phyloP scores from a whole-genome alignment of 2,888 invertebrate species.

The Fissipunctia ypsillon region DNA sequence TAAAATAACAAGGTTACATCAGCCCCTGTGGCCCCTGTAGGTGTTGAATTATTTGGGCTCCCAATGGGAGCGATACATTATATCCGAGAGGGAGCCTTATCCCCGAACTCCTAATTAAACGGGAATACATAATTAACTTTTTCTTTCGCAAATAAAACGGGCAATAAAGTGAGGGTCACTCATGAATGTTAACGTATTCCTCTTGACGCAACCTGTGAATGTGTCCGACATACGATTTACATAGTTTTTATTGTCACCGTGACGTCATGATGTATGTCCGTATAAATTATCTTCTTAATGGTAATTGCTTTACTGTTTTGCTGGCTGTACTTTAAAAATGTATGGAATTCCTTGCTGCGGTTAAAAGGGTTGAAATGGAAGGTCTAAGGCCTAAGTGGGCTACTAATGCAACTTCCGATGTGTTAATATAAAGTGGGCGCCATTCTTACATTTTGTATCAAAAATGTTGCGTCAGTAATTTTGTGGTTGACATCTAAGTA shows the following conservation, averaged over 20 bases:
- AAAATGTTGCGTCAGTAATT: conserved; percentile 1
- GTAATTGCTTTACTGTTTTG: conserved; percentile 32
- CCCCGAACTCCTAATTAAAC: conserved; percentile 62
- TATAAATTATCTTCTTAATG: conserved; percentile 31
- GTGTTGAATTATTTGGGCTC: conserved; percentile 59
- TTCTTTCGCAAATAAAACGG: conserved; percentile 54
- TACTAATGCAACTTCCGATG: conserved; percentile 39
- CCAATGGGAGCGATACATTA: conserved; percentile 59
- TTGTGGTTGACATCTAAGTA: background rate
- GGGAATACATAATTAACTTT: conserved; percentile 65
- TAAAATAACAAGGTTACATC: conserved; percentile 27
- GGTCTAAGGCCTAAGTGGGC: conserved; percentile 43
- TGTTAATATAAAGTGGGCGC: conserved; percentile 7
- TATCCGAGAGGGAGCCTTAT: conserved; percentile 45
- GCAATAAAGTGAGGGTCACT: conserved; percentile 58
- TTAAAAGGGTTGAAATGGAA: conserved; percentile 49
- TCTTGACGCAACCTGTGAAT: conserved; percentile 31
- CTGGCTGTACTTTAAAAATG: conserved; percentile 37
- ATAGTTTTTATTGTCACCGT: conserved; percentile 48
- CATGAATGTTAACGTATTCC: conserved; percentile 59
- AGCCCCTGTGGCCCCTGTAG: conserved; percentile 25
- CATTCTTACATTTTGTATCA: background rate
- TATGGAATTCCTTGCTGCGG: conserved; percentile 29
- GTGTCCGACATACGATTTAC: conserved; percentile 30
- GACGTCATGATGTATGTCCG: conserved; percentile 22